These are phyloP conservation scores for Hyphantria cunea DNA, from an alignment of 1,140 invertebrate genomes.

Conservation along the genomic window DNA sequence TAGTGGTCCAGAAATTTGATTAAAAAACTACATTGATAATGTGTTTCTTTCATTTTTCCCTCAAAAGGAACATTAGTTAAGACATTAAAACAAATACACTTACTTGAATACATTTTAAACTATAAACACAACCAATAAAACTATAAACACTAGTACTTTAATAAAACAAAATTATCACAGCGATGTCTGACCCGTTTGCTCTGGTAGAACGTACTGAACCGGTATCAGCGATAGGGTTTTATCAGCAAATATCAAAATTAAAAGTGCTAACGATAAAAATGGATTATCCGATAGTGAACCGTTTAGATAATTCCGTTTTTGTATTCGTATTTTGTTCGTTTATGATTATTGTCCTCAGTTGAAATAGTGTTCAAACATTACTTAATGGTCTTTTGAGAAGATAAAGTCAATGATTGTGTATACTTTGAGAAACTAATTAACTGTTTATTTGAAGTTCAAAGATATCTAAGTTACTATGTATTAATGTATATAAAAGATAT, in stretches of 20 bases:
- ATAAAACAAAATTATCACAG: slow-evolving; percentile 2
- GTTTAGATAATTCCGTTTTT: neutral
- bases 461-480: too few species aligned
- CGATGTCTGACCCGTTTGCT: neutral
- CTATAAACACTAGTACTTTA: neutral
- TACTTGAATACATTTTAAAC: slow-evolving; percentile 40
- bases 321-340: neutral
- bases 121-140: neutral
- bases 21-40: too few species aligned
- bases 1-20: too few species aligned
- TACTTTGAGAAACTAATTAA: too few species aligned
- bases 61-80: too few species aligned
- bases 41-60: too few species aligned
- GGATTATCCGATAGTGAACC: too few species aligned
- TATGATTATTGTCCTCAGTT: neutral
- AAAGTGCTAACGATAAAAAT: neutral
- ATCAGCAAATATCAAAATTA: slow-evolving; percentile 16
- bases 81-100: slow-evolving; percentile 11
- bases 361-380: neutral
- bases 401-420: neutral
- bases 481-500: too few species aligned
- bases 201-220: neutral
- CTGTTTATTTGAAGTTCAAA: too few species aligned
- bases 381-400: neutral
- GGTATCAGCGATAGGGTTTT: neutral